phyloP scores from a whole-genome alignment of 1,140 invertebrate species.

The Acromyrmex charruanus region DNA sequence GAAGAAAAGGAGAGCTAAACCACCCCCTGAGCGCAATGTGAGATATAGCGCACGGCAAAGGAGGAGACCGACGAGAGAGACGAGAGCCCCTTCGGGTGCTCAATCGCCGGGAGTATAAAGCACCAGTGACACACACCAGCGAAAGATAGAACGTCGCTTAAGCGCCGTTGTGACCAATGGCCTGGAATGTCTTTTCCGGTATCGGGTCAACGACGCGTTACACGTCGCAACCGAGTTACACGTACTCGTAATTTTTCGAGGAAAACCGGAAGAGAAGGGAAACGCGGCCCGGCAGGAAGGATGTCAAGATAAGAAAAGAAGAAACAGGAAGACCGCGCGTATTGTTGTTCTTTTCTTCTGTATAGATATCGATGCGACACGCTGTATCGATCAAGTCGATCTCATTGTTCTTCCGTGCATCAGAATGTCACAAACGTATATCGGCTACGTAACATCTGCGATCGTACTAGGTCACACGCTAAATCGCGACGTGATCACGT shows the following conservation, averaged over 20 bases:
- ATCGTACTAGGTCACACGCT: conserved; percentile 52
- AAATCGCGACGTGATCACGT: conserved; percentile 55
- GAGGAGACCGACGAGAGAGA: conserved; percentile 53
- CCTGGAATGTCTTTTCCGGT: conserved; percentile 77
- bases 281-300: neutral
- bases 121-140: conserved; percentile 67
- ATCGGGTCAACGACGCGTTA: conserved; percentile 77
- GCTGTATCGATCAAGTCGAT: conserved; percentile 45
- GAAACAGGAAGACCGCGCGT: conserved; percentile 7
- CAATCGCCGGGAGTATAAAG: conserved; percentile 75
- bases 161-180: conserved; percentile 78
- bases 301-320: neutral
- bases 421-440: conserved; percentile 49
- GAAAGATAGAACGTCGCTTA: conserved; percentile 79
- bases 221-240: conserved; percentile 66
- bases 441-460: conserved; percentile 53
- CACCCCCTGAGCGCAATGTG: neutral
- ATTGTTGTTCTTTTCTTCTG: neutral
- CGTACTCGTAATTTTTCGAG: conserved; percentile 75
- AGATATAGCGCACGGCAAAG: conserved; percentile 40
- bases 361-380: neutral
- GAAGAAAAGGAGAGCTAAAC: conserved; percentile 26
- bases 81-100: conserved; percentile 62
- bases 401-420: conserved; percentile 13
- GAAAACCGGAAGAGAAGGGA: neutral